phyloP scores from a whole-genome alignment of 2,797 vertebrate species.

The Erithacus rubecula region DNA sequence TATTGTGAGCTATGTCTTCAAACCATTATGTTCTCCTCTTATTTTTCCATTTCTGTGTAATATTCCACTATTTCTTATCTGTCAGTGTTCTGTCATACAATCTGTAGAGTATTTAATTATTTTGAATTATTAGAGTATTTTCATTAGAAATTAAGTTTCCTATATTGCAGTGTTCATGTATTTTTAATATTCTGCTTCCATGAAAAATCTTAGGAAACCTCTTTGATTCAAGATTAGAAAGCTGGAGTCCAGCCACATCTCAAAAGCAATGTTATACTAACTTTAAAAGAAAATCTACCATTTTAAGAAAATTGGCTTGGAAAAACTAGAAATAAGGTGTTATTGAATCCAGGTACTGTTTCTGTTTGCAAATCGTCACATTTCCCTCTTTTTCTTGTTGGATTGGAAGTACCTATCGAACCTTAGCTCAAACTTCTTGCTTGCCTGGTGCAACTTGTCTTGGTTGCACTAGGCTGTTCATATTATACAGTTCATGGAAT shows the following conservation, averaged over 20 bases:
- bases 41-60: background rate
- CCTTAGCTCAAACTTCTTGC: background rate
- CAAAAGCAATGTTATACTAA: background rate
- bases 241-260: background rate
- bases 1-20: background rate
- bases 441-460: background rate
- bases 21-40: background rate
- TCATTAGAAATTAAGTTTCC: background rate
- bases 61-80: background rate
- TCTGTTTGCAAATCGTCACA: background rate
- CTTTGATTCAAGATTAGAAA: background rate
- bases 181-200: background rate
- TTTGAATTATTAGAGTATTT: background rate
- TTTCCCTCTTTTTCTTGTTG: background rate
- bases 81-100: background rate
- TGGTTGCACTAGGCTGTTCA: background rate
- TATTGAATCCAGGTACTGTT: background rate
- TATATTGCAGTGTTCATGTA: background rate
- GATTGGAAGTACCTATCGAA: background rate
- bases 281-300: background rate
- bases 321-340: background rate
- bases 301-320: background rate
- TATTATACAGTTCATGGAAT: background rate
- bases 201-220: background rate
- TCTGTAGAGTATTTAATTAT: background rate